A percentile compares a stretch with the other conserved stretches of the same genome.
Evolutionary conservation across 2,113 vertebrate species (phyloP).

Genomic region (Oreochromis niloticus): DNA sequence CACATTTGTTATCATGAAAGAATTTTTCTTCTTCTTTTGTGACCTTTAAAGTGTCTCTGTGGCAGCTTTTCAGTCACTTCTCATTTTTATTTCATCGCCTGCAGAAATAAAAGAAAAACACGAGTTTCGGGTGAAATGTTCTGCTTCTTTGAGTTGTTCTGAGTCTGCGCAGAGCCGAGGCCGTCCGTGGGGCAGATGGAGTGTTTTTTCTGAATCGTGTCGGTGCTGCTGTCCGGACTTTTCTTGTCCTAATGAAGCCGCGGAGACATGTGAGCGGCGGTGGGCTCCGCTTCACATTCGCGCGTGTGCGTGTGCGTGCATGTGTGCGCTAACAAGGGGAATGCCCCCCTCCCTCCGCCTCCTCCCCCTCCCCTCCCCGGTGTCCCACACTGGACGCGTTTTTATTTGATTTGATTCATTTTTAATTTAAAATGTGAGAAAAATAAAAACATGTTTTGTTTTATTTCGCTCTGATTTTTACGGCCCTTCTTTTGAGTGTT

Average conservation of each 20-base stretch:
- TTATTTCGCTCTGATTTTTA: not conserved
- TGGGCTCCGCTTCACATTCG: not conserved
- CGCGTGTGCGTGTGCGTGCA: not conserved
- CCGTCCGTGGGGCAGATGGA: not conserved
- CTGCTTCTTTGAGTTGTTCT: not conserved
- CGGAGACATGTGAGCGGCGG: not conserved
- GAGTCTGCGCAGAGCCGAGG: not conserved
- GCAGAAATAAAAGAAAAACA: not conserved
- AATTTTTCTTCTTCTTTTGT: not conserved
- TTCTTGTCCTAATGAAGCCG: not conserved
- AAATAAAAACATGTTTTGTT: not conserved
- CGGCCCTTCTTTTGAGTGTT: not conserved
- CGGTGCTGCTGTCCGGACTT: not conserved
- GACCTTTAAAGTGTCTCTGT: not conserved
- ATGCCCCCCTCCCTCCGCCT: slow-evolving; percentile 20
- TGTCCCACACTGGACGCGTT: slow-evolving; percentile 8
- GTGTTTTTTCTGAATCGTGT: not conserved
- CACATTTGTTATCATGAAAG: not conserved
- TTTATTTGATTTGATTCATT: not conserved
- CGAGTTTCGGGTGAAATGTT: not conserved
- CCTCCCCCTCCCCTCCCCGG: not conserved
- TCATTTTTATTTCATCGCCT: not conserved
- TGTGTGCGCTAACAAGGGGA: slow-evolving; percentile 36
- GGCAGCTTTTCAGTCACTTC: not conserved
- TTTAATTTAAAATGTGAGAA: not conserved